Percentiles rank a stretch among this genome's conserved stretches.
Conservation (phyloP, 1,140 invertebrate species). For the Nylanderia fulva region DNA sequence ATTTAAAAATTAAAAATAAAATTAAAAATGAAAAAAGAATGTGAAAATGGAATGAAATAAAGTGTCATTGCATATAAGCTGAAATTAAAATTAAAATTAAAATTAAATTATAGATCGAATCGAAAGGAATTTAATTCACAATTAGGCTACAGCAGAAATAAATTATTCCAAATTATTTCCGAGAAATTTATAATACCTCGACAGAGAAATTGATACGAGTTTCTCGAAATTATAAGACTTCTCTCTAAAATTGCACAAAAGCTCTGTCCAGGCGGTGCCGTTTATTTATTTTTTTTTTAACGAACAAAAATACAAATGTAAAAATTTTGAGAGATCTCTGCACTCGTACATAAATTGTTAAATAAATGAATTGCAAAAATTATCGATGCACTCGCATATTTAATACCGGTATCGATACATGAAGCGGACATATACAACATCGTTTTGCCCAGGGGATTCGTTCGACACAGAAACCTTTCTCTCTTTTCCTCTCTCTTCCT, state of each 20-base stretch:
- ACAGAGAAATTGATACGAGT: too few relatives aligned
- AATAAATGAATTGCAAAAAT: background rate
- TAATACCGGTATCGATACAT: background rate
- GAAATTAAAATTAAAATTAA: too few relatives aligned
- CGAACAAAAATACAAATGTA: background rate
- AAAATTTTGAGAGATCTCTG: background rate
- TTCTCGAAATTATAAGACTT: too few relatives aligned
- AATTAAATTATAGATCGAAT: too few relatives aligned
- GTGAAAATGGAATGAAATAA: too few relatives aligned
- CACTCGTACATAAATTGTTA: conserved; percentile 11
- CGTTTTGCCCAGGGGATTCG: conserved; percentile 63
- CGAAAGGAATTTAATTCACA: too few relatives aligned
- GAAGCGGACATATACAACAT: background rate
- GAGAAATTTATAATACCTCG: background rate
- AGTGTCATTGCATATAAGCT: too few relatives aligned
- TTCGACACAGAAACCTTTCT: conserved; percentile 69
- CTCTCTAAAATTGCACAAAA: too few relatives aligned
- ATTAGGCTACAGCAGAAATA: background rate
- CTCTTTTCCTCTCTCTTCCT: conserved; percentile 14
- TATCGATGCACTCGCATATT: conserved; percentile 24
- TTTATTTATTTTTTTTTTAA: background rate
- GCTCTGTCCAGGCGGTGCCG: too few relatives aligned
- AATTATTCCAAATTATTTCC: background rate
- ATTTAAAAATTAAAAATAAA: too few relatives aligned
- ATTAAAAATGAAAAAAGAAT: too few relatives aligned